A percentile compares a stretch with the other conserved stretches of the same genome.
These are phyloP conservation scores for Falco cherrug DNA, from an alignment of 2,797 vertebrate genomes.

Conservation along the genomic window DNA sequence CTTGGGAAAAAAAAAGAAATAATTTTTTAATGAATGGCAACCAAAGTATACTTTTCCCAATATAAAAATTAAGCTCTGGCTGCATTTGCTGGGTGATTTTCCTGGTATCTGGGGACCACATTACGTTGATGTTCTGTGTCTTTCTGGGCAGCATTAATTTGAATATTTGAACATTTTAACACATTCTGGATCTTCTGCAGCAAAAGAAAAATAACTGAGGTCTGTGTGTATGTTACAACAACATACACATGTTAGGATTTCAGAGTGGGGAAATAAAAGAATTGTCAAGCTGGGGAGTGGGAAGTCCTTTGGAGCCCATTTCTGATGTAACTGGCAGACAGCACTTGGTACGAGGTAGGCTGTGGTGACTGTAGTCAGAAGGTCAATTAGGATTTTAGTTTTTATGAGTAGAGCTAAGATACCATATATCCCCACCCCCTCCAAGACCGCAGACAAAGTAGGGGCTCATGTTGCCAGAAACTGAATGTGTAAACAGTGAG, in stretches of 20 bases:
- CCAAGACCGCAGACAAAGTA: not conserved
- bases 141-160: not conserved
- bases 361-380: not conserved
- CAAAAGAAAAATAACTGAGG: not conserved
- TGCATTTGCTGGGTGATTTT: not conserved
- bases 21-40: not conserved
- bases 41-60: not conserved
- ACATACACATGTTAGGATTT: fast-evolving
- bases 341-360: not conserved
- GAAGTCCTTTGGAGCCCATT: not conserved
- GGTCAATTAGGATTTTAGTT: not conserved
- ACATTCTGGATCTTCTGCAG: not conserved
- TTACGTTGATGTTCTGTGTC: not conserved
- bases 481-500: not conserved
- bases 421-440: fast-evolving
- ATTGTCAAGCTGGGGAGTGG: not conserved
- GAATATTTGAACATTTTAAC: not conserved
- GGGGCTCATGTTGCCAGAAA: not conserved
- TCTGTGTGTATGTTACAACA: not conserved
- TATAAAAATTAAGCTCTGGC: not conserved
- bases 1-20: not conserved
- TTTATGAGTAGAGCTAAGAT: not conserved
- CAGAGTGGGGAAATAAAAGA: not conserved
- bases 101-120: not conserved
- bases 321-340: not conserved